A percentile compares a stretch with the other conserved stretches of the same genome.
Evolutionary conservation across 2,797 vertebrate species (phyloP).

Genomic region (Hipposideros larvatus): DNA sequence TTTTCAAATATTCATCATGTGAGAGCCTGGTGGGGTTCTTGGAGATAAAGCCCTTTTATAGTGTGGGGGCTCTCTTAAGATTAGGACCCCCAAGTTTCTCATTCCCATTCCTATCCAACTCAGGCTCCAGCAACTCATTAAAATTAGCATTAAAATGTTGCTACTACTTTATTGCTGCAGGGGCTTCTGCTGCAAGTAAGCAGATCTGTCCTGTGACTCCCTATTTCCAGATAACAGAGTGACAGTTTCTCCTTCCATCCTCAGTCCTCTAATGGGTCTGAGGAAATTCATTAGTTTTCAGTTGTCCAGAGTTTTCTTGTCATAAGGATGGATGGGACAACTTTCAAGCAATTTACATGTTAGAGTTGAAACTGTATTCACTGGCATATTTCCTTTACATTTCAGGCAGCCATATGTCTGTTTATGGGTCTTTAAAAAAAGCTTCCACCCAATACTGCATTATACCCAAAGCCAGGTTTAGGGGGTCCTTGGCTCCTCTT

Average conservation of each 20-base stretch:
- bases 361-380: background rate
- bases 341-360: background rate
- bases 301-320: background rate
- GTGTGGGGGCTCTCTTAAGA: background rate
- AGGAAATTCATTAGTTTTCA: background rate
- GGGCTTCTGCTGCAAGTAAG: background rate
- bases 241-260: background rate
- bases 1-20: background rate
- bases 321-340: background rate
- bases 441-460: background rate
- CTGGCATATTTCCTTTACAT: background rate
- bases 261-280: background rate
- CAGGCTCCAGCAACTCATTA: background rate
- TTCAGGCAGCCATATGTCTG: background rate
- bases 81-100: background rate
- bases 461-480: background rate
- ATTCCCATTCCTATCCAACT: background rate
- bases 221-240: background rate
- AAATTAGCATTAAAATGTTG: background rate
- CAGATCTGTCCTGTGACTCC: background rate
- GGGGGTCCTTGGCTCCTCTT: background rate
- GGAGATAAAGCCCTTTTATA: background rate
- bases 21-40: background rate
- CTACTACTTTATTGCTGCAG: background rate
- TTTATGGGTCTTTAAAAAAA: background rate